Percentiles rank a stretch among this genome's conserved stretches.
Evolutionary conservation across 2,113 vertebrate genomes (phyloP).

Genomic region (Pipra filicauda): DNA sequence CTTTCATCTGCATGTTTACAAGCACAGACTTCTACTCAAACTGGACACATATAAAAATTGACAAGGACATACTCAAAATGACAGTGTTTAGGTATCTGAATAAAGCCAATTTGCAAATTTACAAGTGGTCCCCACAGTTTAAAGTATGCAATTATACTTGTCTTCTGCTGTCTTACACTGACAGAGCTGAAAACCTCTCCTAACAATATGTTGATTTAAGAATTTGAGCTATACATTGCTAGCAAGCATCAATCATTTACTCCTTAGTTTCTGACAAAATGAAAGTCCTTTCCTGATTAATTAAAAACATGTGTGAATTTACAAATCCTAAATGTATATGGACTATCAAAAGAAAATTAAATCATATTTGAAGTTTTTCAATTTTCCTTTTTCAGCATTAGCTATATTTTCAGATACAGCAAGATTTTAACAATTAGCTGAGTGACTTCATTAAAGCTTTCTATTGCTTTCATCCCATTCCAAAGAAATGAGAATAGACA

Average conservation of each 20-base stretch:
- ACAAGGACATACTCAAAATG: background rate
- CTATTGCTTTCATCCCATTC: background rate
- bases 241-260: background rate
- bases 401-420: background rate
- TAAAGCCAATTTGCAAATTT: background rate
- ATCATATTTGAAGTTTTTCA: background rate
- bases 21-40: background rate
- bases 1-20: background rate
- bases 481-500: background rate
- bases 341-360: background rate
- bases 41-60: background rate
- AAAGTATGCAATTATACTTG: background rate
- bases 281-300: background rate
- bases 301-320: background rate
- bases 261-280: background rate
- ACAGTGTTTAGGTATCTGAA: background rate
- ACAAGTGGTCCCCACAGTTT: background rate
- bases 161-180: background rate
- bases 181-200: background rate
- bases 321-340: background rate
- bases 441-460: background rate
- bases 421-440: background rate
- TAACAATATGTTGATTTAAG: background rate
- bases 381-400: background rate
- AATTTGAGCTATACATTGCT: background rate